These are phyloP conservation scores for Osedax frankpressi DNA, from an alignment of 2,888 invertebrate species.

Conservation along the genomic window DNA sequence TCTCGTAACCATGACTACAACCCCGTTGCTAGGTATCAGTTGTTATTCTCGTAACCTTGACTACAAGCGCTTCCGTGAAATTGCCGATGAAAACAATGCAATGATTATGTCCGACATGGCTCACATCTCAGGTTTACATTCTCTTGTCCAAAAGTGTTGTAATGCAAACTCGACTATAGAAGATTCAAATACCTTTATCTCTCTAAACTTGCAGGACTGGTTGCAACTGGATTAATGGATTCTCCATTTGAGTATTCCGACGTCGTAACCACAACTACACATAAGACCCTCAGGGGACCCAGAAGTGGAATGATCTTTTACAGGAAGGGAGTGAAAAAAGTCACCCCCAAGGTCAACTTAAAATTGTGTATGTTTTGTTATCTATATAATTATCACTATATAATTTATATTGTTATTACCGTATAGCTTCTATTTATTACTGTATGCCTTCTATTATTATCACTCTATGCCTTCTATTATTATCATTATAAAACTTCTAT, in stretches of 20 bases:
- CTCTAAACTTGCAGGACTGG: conserved; percentile 42
- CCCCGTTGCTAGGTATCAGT: conserved; percentile 32
- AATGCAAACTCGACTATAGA: neutral
- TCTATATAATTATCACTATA: no score
- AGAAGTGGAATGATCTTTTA: conserved; percentile 46
- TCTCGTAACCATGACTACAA: no score
- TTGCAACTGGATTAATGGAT: conserved; percentile 76
- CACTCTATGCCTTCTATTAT: no score
- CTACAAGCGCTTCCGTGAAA: conserved; percentile 49
- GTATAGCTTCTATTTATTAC: neutral
- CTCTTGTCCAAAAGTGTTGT: neutral
- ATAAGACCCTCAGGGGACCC: conserved; percentile 74
- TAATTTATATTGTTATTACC: neutral
- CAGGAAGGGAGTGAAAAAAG: conserved; percentile 34
- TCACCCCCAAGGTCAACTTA: neutral
- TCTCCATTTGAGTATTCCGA: conserved; percentile 81
- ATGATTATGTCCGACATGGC: conserved; percentile 44
- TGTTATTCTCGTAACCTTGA: conserved; percentile 51
- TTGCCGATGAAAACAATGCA: conserved; percentile 41
- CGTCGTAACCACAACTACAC: conserved; percentile 85
- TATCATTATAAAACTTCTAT: no score
- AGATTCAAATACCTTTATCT: conserved; percentile 15
- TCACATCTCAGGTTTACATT: conserved; percentile 34
- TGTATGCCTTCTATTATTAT: no score
- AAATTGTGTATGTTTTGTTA: no score